phyloP scores from a whole-genome alignment of 2,797 vertebrate genomes.

The Anniella stebbinsi region DNA sequence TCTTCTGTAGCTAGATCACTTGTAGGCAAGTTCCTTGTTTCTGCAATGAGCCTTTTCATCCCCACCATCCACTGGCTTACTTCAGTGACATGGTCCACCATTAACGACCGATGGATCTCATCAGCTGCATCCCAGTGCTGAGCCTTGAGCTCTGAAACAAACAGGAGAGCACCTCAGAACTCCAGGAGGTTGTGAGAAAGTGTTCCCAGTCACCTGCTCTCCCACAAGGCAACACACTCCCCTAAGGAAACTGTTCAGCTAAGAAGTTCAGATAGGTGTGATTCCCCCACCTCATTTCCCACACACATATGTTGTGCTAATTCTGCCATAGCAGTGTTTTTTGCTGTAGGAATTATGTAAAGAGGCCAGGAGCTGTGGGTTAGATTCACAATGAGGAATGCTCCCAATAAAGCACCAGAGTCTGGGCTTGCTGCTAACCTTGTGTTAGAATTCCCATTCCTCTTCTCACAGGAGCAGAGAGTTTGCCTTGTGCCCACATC shows the following conservation, averaged over 20 bases:
- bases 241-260: not conserved
- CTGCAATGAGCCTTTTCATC: conserved; percentile 92
- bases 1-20: conserved; percentile 32
- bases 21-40: conserved; percentile 82
- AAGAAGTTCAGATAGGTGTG: not conserved
- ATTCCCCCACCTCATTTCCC: not conserved
- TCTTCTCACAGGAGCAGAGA: conserved; percentile 87
- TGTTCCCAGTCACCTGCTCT: rapidly evolving
- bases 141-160: conserved; percentile 82
- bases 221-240: rapidly evolving
- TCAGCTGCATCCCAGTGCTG: conserved; percentile 88
- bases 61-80: conserved; percentile 98
- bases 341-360: not conserved
- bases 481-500: conserved; percentile 86
- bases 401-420: not conserved
- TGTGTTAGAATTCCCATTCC: conserved; percentile 86
- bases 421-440: conserved; percentile 76
- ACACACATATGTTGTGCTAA: not conserved
- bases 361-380: not conserved
- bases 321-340: not conserved
- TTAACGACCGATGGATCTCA: conserved; percentile 91
- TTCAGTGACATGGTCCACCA: conserved; percentile 94
- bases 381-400: not conserved
- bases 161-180: not conserved
- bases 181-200: not conserved